phyloP scores from a whole-genome alignment of 2,113 vertebrate genomes.

The Murina feae region DNA sequence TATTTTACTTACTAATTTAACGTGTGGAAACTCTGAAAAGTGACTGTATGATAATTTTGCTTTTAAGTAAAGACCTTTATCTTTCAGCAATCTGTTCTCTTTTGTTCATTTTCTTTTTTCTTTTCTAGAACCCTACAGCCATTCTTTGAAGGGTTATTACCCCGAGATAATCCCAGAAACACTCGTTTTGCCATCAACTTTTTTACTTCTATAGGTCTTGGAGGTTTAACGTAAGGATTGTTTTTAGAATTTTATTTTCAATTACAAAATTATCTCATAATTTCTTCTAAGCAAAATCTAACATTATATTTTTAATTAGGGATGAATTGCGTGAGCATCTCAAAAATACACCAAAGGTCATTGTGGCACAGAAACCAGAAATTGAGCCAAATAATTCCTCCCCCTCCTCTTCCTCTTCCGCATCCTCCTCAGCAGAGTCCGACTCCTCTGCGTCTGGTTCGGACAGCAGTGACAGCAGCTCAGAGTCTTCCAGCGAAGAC shows the following conservation, averaged over 20 bases:
- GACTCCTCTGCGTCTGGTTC: constrained; percentile 84
- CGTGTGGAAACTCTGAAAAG: neutral
- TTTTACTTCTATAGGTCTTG: constrained; percentile 98
- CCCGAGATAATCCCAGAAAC: constrained; percentile 97
- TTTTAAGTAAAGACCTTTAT: neutral
- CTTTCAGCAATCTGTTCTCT: neutral
- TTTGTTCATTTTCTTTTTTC: constrained; percentile 33
- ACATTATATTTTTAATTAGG: constrained; percentile 76
- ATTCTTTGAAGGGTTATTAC: constrained; percentile 96
- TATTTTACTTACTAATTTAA: constrained; percentile 5
- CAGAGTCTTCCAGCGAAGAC: constrained; percentile 85
- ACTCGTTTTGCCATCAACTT: constrained; percentile 99
- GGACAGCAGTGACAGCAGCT: constrained; percentile 80
- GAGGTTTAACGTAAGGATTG: constrained; percentile 93
- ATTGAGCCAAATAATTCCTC: constrained; percentile 91
- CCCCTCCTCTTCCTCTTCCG: constrained; percentile 81
- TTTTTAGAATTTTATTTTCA: constrained; percentile 39
- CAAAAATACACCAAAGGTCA: constrained; percentile 97
- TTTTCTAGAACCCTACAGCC: constrained; percentile 90
- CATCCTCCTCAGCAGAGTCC: constrained; percentile 81
- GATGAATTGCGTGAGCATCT: constrained; percentile 97
- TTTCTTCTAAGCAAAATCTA: neutral
- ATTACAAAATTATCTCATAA: neutral
- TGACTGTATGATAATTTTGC: neutral
- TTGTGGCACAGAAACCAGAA: constrained; percentile 97